A percentile compares a stretch with the other conserved stretches of the same genome.
Conservation (phyloP, 35 echinoderm and acorn worm genomes). For the Acanthaster planci region DNA sequence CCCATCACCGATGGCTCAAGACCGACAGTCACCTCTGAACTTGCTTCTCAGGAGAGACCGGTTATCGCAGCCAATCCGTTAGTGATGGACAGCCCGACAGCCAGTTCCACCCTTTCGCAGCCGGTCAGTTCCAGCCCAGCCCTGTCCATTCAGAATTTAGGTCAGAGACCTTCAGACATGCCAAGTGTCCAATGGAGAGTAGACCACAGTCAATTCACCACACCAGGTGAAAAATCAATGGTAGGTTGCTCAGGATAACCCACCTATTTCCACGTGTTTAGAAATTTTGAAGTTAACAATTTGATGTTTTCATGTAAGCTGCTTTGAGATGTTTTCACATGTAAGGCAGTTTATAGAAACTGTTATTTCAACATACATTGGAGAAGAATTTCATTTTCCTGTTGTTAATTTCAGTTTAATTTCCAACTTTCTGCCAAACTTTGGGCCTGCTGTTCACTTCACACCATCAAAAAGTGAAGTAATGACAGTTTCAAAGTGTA, state of each 20-base stretch:
- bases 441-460: no score
- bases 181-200: not conserved
- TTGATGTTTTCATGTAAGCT: no score
- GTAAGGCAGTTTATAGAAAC: no score
- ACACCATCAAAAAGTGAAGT: no score
- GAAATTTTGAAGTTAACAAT: no score
- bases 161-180: not conserved
- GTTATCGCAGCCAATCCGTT: not conserved
- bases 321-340: no score
- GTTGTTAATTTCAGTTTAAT: no score
- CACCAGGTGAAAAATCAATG: conserved; percentile 27
- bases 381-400: no score
- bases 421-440: no score
- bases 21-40: not conserved
- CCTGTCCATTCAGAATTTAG: not conserved
- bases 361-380: no score
- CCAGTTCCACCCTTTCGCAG: not conserved
- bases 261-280: not conserved
- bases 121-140: not conserved
- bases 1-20: not conserved
- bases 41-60: not conserved
- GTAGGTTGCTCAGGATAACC: not conserved
- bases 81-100: not conserved
- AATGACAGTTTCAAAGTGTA: no score
- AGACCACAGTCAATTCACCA: not conserved